A percentile compares a stretch with the other conserved stretches of the same genome.
Conservation (phyloP, 2,888 invertebrate species). For the Orchesella flavescens region DNA sequence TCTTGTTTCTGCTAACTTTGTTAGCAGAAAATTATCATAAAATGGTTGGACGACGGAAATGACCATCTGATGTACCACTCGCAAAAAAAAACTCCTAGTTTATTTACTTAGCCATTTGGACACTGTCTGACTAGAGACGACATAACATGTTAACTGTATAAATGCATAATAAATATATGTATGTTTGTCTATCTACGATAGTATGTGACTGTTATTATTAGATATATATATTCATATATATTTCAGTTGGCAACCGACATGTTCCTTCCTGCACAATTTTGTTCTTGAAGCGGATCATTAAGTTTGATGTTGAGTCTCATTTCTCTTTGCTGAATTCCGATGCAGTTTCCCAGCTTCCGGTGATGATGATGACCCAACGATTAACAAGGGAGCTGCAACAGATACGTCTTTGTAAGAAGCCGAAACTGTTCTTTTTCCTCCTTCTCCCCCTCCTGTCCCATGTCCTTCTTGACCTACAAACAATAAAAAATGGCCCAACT, state of each 20-base stretch:
- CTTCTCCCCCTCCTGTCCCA: background rate
- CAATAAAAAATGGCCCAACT: background rate
- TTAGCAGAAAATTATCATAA: conserved; percentile 25
- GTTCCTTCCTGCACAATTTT: background rate
- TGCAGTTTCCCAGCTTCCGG: background rate
- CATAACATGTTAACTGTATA: background rate
- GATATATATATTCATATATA: no score
- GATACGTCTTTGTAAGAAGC: background rate
- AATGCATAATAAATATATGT: background rate
- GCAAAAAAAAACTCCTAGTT: background rate
- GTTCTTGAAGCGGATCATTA: conserved; percentile 6
- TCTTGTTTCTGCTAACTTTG: background rate
- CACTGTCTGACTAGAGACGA: background rate
- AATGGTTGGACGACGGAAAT: conserved; percentile 27
- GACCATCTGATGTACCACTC: conserved; percentile 5
- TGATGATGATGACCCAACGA: background rate
- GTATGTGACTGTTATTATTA: background rate
- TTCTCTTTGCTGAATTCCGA: background rate
- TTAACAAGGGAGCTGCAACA: conserved; percentile 17
- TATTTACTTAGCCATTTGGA: background rate
- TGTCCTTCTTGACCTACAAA: conserved; percentile 7
- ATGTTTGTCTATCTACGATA: no score
- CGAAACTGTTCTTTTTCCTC: background rate
- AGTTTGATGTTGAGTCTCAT: background rate
- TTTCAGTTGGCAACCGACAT: no score